Conservation (phyloP, 2,113 vertebrate genomes). For the Callipepla squamata region DNA sequence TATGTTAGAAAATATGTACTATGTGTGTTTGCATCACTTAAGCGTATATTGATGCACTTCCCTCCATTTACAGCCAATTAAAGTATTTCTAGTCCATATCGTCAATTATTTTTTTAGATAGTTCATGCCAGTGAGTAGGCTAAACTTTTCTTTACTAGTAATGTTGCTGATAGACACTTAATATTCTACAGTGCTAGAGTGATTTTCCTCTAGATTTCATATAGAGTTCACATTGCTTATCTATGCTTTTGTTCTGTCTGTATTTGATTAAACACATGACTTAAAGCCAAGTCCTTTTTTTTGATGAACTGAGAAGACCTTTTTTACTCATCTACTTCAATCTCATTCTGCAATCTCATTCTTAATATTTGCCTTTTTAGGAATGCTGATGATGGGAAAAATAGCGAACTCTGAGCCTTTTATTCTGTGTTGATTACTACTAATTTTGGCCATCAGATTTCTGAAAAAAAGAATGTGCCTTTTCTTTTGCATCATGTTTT, state of each 20-base stretch:
- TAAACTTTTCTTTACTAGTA: neutral
- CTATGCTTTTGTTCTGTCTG: neutral
- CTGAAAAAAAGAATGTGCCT: neutral
- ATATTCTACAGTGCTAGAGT: neutral
- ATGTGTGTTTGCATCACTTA: neutral
- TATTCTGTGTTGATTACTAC: neutral
- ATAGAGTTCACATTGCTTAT: neutral
- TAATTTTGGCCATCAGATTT: neutral
- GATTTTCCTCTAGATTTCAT: neutral
- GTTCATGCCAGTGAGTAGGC: neutral
- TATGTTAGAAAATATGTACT: neutral
- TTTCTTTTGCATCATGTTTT: neutral
- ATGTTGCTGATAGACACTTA: neutral
- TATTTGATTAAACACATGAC: neutral
- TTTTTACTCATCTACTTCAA: neutral
- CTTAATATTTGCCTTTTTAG: neutral
- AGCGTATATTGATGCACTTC: accelerated
- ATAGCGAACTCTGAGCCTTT: neutral
- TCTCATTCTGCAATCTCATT: neutral
- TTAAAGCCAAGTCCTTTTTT: neutral
- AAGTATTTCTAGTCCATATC: neutral
- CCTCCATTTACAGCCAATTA: neutral
- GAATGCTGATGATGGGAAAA: neutral
- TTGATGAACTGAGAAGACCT: neutral
- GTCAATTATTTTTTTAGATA: neutral